These are phyloP conservation scores for Numenius arquata DNA, from an alignment of 2,113 vertebrate species.

Conservation along the genomic window DNA sequence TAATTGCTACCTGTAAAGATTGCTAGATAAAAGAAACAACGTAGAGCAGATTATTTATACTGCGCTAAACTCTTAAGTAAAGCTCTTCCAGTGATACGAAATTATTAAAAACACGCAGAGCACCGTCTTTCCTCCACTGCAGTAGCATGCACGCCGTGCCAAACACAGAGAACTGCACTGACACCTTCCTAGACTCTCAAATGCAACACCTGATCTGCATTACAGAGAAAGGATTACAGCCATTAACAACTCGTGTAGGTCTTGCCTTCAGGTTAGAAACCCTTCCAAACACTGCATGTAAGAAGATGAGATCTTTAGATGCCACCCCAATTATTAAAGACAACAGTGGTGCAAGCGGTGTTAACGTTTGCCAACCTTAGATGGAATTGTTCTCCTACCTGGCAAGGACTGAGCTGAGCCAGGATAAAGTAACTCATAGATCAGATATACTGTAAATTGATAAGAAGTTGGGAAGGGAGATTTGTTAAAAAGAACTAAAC, in stretches of 20 bases:
- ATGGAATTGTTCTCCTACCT: neutral
- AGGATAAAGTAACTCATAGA: neutral
- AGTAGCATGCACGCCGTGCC: accelerated
- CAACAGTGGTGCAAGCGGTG: neutral
- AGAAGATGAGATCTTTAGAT: neutral
- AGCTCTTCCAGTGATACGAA: neutral
- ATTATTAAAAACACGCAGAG: neutral
- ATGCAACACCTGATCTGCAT: neutral
- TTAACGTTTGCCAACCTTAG: neutral
- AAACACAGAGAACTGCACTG: neutral
- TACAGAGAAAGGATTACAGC: neutral
- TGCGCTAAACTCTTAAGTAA: neutral
- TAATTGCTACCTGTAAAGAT: neutral
- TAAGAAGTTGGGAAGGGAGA: neutral
- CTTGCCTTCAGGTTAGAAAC: neutral
- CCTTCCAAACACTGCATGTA: neutral
- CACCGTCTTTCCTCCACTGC: neutral
- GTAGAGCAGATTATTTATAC: neutral
- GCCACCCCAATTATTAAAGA: neutral
- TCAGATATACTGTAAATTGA: neutral
- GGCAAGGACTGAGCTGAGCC: neutral
- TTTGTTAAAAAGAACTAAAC: neutral
- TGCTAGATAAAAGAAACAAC: neutral
- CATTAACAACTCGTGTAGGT: neutral
- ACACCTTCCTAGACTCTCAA: neutral